Percentiles rank a stretch among this genome's conserved stretches.
Conservation (phyloP, 2,113 vertebrate species). For the Tenrec ecaudatus region DNA sequence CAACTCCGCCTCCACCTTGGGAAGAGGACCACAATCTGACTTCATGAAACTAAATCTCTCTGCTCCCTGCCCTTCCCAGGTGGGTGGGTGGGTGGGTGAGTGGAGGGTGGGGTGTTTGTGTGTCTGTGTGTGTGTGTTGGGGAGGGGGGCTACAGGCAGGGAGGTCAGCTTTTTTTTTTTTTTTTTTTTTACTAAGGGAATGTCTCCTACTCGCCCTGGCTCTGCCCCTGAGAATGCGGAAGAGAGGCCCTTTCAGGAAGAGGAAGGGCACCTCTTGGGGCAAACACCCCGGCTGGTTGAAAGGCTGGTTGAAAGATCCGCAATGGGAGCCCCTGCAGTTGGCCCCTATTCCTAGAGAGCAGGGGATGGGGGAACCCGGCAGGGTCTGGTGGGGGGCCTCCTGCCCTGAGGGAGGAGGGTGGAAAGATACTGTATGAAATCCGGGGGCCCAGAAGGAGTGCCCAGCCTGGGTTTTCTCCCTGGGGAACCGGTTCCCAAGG, state of each 20-base stretch:
- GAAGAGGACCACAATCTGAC: background rate
- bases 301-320: background rate
- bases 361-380: background rate
- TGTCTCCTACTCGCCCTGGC: background rate
- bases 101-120: no score
- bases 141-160: no score
- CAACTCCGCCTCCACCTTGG: background rate
- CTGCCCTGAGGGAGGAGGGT: background rate
- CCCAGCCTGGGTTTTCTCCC: conserved; percentile 46
- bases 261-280: background rate
- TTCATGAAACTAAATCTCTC: background rate
- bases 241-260: background rate
- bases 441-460: background rate
- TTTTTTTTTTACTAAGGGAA: background rate
- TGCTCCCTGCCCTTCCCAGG: background rate
- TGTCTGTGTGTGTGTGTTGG: background rate
- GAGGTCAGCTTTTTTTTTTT: no score
- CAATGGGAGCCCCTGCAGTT: background rate
- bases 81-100: background rate
- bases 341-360: conserved; percentile 48
- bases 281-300: background rate
- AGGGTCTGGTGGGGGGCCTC: background rate
- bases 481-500: conserved; percentile 67
- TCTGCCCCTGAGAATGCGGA: background rate
- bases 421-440: background rate